These are phyloP conservation scores for Cololabis saira DNA, from an alignment of 2,113 vertebrate genomes.

Conservation along the genomic window DNA sequence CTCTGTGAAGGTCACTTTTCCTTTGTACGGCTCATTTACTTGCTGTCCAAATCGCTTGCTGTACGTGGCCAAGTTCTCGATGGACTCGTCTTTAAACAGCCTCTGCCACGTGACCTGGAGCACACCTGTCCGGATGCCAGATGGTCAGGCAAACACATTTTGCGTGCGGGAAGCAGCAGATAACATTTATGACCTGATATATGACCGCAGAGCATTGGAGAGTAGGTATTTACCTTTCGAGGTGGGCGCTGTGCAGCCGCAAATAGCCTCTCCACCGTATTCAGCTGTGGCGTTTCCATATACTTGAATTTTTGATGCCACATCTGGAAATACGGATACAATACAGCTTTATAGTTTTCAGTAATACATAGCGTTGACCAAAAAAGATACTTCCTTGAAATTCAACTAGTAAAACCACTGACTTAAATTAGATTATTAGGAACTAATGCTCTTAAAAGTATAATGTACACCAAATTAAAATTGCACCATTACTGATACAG, in stretches of 20 bases:
- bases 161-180: too few relatives aligned
- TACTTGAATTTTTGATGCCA: not conserved
- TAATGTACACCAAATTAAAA: too few relatives aligned
- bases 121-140: constrained; percentile 49
- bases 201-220: not conserved
- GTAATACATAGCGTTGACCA: too few relatives aligned
- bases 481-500: too few relatives aligned
- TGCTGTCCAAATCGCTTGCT: constrained; percentile 53
- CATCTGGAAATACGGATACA: too few relatives aligned
- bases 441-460: too few relatives aligned
- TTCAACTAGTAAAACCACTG: too few relatives aligned
- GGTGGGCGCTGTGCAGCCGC: constrained; percentile 26
- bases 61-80: constrained; percentile 67
- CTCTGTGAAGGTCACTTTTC: constrained; percentile 51
- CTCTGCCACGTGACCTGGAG: constrained; percentile 74
- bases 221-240: constrained; percentile 25
- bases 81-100: not conserved
- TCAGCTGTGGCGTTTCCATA: constrained; percentile 20
- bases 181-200: too few relatives aligned
- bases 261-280: constrained; percentile 22
- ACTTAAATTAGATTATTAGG: too few relatives aligned
- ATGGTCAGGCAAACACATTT: not conserved
- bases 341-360: too few relatives aligned
- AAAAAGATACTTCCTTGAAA: too few relatives aligned
- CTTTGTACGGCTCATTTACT: constrained; percentile 33